Conservation (phyloP, 2,888 invertebrate species). For the Cryptus armator region DNA sequence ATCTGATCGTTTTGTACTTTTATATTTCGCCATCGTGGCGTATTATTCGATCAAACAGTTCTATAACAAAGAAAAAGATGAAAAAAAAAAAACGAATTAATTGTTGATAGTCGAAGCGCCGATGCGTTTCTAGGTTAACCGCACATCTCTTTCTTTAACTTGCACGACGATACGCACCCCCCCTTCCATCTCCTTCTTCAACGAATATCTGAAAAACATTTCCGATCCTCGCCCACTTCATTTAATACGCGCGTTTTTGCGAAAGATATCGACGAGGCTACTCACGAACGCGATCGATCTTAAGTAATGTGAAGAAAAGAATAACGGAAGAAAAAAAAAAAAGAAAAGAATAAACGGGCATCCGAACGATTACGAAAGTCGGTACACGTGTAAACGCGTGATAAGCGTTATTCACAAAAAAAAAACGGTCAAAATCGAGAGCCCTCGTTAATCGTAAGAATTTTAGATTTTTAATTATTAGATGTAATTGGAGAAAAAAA, state of each 20-base stretch:
- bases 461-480: slow-evolving; percentile 62
- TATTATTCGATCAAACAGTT: slow-evolving; percentile 49
- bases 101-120: slow-evolving; percentile 42
- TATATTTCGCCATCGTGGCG: slow-evolving; percentile 71
- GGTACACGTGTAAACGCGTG: neutral
- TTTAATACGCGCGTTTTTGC: slow-evolving; percentile 37
- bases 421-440: slow-evolving; percentile 32
- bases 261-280: slow-evolving; percentile 22
- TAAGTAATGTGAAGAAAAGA: neutral
- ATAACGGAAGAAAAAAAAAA: neutral
- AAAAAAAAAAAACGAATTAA: slow-evolving; percentile 15
- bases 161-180: slow-evolving; percentile 42
- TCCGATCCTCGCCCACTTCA: slow-evolving; percentile 47
- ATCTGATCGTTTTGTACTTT: slow-evolving; percentile 76
- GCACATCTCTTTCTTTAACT: slow-evolving; percentile 37
- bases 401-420: slow-evolving; percentile 31
- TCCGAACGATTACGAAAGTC: slow-evolving; percentile 13
- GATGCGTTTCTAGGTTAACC: slow-evolving; percentile 20
- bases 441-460: slow-evolving; percentile 64
- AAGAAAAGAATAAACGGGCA: neutral
- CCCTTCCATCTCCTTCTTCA: slow-evolving; percentile 1
- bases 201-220: slow-evolving; percentile 68
- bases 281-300: slow-evolving; percentile 44
- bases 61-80: slow-evolving; percentile 19
- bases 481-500: slow-evolving; percentile 50